phyloP scores from a whole-genome alignment of 2,113 vertebrate genomes.

The Picathartes gymnocephalus region DNA sequence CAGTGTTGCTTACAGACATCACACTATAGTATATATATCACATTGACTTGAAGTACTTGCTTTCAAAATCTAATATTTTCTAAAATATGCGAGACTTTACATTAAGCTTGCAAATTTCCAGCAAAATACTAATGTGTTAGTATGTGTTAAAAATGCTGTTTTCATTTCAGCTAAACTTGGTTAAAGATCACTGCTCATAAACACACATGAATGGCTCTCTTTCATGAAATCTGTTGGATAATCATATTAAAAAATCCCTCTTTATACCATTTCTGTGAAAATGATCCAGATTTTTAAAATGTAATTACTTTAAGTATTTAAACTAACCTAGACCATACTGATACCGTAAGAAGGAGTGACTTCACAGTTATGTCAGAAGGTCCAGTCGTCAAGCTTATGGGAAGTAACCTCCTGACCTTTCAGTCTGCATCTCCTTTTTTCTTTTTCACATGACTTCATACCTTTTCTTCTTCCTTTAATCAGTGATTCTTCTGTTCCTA shows the following conservation, averaged over 20 bases:
- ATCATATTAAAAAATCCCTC: not conserved
- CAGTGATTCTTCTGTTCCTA: not conserved
- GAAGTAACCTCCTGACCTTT: not conserved
- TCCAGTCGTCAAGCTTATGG: not conserved
- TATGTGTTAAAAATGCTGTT: not conserved
- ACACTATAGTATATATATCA: not conserved
- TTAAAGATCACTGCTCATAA: not conserved
- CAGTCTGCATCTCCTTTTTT: not conserved
- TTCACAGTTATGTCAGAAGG: not conserved
- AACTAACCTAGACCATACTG: not conserved
- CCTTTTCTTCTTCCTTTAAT: not conserved
- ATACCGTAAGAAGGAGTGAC: not conserved
- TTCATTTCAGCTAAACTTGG: not conserved
- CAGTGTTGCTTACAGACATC: not conserved
- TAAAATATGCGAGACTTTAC: not conserved
- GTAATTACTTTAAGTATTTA: not conserved
- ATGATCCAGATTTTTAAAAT: not conserved
- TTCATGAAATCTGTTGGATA: not conserved
- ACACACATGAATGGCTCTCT: accelerated
- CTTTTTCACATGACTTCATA: not conserved
- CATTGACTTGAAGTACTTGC: not conserved
- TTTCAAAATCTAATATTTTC: not conserved
- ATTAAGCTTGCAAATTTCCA: not conserved
- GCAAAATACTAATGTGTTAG: not conserved
- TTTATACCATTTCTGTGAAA: not conserved